Evolutionary conservation across 2,113 vertebrate species (phyloP).

Genomic region (Corvus moneduloides): DNA sequence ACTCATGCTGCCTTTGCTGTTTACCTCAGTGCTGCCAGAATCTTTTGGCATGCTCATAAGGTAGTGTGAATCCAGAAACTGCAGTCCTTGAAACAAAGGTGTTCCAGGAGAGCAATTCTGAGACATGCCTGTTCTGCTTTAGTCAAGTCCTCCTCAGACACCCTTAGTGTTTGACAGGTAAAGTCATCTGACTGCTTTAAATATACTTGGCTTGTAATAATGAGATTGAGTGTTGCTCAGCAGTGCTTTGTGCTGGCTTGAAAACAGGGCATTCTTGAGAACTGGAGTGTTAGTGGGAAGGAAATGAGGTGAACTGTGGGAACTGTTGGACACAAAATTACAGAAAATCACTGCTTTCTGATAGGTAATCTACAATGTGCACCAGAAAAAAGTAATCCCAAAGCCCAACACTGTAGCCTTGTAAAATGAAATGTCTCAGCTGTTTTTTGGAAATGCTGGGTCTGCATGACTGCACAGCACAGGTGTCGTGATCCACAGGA

Average conservation of each 20-base stretch:
- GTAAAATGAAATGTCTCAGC: neutral
- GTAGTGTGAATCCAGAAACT: neutral
- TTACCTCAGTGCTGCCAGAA: conserved; percentile 11
- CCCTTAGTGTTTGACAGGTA: neutral
- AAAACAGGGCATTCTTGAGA: neutral
- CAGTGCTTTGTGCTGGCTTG: neutral
- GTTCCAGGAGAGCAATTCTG: neutral
- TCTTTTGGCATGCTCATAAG: neutral
- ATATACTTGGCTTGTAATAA: neutral
- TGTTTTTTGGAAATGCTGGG: neutral
- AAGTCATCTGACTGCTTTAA: neutral
- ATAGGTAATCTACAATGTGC: neutral
- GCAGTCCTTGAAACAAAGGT: neutral
- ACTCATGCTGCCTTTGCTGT: neutral
- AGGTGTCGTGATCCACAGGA: neutral
- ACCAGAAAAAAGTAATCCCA: neutral
- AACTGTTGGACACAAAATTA: neutral
- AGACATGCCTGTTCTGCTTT: neutral
- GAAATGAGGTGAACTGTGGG: neutral
- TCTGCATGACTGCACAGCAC: neutral
- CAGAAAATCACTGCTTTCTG: neutral
- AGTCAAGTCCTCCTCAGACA: neutral
- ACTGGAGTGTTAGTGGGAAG: neutral
- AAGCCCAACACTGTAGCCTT: neutral
- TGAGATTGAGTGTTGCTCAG: neutral